These are phyloP conservation scores for Onychostoma macrolepis DNA, from an alignment of 2,113 vertebrate species.

Conservation along the genomic window DNA sequence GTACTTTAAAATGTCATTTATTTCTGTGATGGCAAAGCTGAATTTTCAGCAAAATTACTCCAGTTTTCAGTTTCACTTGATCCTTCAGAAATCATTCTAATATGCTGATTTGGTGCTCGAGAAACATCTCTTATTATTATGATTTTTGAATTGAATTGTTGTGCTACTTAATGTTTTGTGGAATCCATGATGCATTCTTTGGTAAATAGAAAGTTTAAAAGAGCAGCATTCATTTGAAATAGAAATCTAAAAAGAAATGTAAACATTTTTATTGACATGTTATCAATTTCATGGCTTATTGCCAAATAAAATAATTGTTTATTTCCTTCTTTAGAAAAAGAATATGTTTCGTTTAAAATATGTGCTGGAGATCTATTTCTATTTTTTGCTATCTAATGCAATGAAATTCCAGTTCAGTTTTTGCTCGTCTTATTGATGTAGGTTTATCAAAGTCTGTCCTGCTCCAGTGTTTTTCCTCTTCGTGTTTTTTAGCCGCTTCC, in stretches of 20 bases:
- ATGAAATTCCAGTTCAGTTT: not conserved
- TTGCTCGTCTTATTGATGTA: not conserved
- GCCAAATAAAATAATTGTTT: no score
- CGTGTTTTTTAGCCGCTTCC: conserved; percentile 80
- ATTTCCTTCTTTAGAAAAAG: no score
- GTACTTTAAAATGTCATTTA: not conserved
- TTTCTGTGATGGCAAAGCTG: not conserved
- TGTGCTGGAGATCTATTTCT: not conserved
- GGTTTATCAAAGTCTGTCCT: not conserved
- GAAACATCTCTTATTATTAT: not conserved
- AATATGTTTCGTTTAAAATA: not conserved
- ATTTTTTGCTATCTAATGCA: not conserved
- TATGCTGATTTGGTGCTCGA: not conserved
- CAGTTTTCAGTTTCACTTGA: not conserved
- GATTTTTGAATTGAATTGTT: not conserved
- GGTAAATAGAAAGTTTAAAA: not conserved
- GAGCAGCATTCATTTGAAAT: not conserved
- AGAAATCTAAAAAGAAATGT: no score
- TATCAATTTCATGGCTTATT: no score
- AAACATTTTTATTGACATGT: not conserved
- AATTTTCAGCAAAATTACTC: not conserved
- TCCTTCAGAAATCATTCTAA: not conserved
- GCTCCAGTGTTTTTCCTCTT: not conserved
- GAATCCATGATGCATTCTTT: not conserved
- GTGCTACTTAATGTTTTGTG: not conserved